phyloP scores from a whole-genome alignment of 2,113 vertebrate species.

The Camelus bactrianus region DNA sequence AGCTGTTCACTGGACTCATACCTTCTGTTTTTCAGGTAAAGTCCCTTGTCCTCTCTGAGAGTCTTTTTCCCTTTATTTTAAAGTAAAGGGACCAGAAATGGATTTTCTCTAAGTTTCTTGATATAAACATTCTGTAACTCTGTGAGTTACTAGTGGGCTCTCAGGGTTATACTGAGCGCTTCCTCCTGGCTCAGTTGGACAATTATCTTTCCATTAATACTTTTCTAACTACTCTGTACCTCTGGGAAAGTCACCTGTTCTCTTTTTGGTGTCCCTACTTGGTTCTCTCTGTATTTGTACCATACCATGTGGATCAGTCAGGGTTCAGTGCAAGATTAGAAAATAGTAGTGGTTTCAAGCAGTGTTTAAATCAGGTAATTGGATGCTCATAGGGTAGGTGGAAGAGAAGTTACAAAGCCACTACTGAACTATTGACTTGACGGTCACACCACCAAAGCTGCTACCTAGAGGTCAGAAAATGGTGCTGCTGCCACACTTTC shows the following conservation, averaged over 20 bases:
- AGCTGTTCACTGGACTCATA: not conserved
- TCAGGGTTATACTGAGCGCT: not conserved
- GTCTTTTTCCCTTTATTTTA: not conserved
- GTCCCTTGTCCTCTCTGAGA: not conserved
- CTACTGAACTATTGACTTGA: not conserved
- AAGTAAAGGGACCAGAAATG: not conserved
- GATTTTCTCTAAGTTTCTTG: not conserved
- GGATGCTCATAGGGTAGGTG: not conserved
- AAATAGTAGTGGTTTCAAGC: not conserved
- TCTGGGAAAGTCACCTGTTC: not conserved
- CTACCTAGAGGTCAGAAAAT: not conserved
- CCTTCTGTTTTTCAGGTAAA: not conserved
- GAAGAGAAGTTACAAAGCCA: not conserved
- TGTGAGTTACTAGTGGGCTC: not conserved
- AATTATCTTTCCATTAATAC: not conserved
- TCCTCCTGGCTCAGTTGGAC: not conserved
- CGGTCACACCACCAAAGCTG: not conserved
- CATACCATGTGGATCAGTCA: not conserved
- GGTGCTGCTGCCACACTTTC: not conserved
- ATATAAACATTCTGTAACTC: not conserved
- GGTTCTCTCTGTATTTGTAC: not conserved
- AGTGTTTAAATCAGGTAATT: not conserved
- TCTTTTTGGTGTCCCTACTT: not conserved
- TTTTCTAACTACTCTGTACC: not conserved
- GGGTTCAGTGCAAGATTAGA: not conserved